These are phyloP conservation scores for Carcinoscorpius rotundicauda DNA, from an alignment of 1,140 invertebrate genomes.

Conservation along the genomic window DNA sequence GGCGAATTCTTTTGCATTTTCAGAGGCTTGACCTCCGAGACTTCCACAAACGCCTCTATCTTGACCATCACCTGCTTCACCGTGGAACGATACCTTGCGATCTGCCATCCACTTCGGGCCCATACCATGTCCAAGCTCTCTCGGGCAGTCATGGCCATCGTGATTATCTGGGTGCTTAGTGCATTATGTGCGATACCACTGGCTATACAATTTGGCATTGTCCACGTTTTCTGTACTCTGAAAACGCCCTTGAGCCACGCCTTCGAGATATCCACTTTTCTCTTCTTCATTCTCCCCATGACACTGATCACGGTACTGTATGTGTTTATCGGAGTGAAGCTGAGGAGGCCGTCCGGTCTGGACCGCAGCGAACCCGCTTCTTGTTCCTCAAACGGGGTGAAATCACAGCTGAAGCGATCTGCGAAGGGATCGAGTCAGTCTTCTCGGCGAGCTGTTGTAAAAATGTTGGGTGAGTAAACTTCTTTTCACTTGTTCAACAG, in stretches of 20 bases:
- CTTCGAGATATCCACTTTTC: slow-evolving; percentile 65
- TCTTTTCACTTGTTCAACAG: background rate
- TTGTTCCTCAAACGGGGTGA: background rate
- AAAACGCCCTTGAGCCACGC: slow-evolving; percentile 38
- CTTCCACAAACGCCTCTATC: slow-evolving; percentile 83
- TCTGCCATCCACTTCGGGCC: slow-evolving; percentile 68
- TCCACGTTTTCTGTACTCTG: slow-evolving; percentile 15
- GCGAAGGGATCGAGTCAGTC: slow-evolving; percentile 1
- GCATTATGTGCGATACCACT: slow-evolving; percentile 38
- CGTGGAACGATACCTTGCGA: slow-evolving; percentile 83
- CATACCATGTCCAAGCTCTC: slow-evolving; percentile 35
- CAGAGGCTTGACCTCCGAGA: slow-evolving; percentile 70
- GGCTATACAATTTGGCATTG: slow-evolving; percentile 35
- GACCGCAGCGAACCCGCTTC: slow-evolving; percentile 6
- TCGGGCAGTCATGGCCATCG: slow-evolving; percentile 34
- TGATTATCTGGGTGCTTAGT: slow-evolving; percentile 34
- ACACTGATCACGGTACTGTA: slow-evolving; percentile 73
- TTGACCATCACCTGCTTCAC: slow-evolving; percentile 88
- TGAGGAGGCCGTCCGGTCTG: slow-evolving; percentile 42
- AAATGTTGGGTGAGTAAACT: slow-evolving; percentile 48
- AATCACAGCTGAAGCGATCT: slow-evolving; percentile 1
- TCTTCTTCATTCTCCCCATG: slow-evolving; percentile 77
- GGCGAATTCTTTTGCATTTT: slow-evolving; percentile 73
- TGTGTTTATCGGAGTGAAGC: slow-evolving; percentile 59
- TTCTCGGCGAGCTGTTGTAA: slow-evolving; percentile 38